phyloP scores from a whole-genome alignment of 64 coral and sea anemone species.

The Porites australiensis region DNA sequence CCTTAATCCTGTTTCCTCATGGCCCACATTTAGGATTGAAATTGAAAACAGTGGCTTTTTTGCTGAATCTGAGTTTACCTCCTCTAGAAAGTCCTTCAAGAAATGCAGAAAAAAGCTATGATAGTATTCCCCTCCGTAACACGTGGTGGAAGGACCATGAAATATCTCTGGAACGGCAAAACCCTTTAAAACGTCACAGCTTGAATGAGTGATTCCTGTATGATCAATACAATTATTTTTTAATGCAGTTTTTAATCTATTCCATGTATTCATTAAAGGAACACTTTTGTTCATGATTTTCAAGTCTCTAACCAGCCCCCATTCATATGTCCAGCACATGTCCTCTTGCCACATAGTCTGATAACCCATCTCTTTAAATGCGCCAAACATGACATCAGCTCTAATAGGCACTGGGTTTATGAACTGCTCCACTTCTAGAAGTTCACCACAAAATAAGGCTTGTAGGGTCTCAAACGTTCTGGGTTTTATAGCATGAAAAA shows the following conservation, averaged over 20 bases:
- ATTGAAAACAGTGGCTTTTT: slow-evolving; percentile 63
- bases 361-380: slow-evolving; percentile 80
- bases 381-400: slow-evolving; percentile 77
- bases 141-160: slow-evolving; percentile 72
- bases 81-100: slow-evolving; percentile 31
- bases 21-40: slow-evolving; percentile 54
- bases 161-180: slow-evolving; percentile 53
- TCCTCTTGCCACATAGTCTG: slow-evolving; percentile 98
- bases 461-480: slow-evolving; percentile 88
- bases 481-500: slow-evolving; percentile 89
- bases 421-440: slow-evolving; percentile 30
- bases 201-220: slow-evolving; percentile 90
- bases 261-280: slow-evolving; percentile 38
- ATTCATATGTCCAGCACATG: slow-evolving; percentile 80
- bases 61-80: neutral
- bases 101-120: slow-evolving; percentile 78
- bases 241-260: slow-evolving; percentile 29
- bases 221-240: slow-evolving; percentile 71
- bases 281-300: slow-evolving; percentile 26
- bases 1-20: slow-evolving; percentile 56
- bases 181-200: slow-evolving; percentile 66
- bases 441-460: slow-evolving; percentile 81
- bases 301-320: slow-evolving; percentile 71
- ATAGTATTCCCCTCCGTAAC: slow-evolving; percentile 92
- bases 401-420: slow-evolving; percentile 27